Conservation (phyloP, 1,140 invertebrate species). For the Maconellicoccus hirsutus region DNA sequence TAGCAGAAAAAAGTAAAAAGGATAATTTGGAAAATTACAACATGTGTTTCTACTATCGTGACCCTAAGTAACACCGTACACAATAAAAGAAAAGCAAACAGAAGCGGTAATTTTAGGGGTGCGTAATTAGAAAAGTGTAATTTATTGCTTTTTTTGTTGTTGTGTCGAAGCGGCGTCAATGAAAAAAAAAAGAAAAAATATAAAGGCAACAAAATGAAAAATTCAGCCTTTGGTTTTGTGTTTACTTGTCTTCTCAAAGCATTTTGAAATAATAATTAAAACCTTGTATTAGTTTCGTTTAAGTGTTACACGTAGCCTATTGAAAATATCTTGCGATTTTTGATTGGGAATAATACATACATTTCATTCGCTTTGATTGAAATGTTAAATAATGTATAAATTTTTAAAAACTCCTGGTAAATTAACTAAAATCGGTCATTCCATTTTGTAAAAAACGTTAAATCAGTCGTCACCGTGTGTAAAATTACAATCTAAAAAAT, state of each 20-base stretch:
- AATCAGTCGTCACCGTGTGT: no score
- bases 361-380: no score
- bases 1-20: neutral
- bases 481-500: no score
- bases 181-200: neutral
- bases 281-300: neutral
- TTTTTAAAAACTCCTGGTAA: no score
- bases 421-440: no score
- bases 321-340: no score
- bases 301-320: neutral
- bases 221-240: neutral
- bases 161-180: conserved; percentile 2
- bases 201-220: neutral
- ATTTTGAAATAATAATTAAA: neutral
- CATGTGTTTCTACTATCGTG: neutral
- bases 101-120: neutral
- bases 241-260: neutral
- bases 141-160: neutral
- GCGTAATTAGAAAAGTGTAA: conserved; percentile 9
- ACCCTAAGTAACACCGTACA: neutral
- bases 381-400: no score
- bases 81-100: conserved; percentile 9
- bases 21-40: conserved; percentile 9
- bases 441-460: no score
- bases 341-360: no score